Evolutionary conservation across 2,113 vertebrate genomes (phyloP).

Genomic region (Sinocyclocheilus anophthalmus): DNA sequence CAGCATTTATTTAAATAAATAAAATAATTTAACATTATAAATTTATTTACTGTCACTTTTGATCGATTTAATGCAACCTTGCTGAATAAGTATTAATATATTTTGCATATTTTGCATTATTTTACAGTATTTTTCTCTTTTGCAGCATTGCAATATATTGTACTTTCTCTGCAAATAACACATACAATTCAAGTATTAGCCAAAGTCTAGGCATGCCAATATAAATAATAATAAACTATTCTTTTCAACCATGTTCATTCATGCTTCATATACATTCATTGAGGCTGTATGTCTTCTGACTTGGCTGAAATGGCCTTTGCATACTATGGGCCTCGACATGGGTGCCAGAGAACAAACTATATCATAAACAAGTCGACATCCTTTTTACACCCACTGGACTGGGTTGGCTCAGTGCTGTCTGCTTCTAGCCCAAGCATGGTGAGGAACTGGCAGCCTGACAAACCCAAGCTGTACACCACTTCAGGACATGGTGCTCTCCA

Average conservation of each 20-base stretch:
- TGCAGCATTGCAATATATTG: background rate
- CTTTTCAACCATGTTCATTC: conserved; percentile 7
- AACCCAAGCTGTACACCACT: conserved; percentile 49
- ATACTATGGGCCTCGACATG: background rate
- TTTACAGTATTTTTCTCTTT: background rate
- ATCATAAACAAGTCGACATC: conserved; percentile 36
- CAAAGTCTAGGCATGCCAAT: background rate
- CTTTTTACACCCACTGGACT: conserved; percentile 44
- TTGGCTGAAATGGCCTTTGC: conserved; percentile 16
- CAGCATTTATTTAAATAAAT: background rate
- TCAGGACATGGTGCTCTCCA: conserved; percentile 47
- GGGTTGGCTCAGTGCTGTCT: conserved; percentile 38
- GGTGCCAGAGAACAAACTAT: conserved; percentile 28
- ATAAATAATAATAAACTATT: conserved; percentile 14
- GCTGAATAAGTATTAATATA: background rate
- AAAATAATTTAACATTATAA: background rate
- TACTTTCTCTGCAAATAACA: background rate
- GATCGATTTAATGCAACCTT: background rate
- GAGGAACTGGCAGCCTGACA: conserved; percentile 48
- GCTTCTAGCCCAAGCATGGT: conserved; percentile 40
- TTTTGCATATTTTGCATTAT: background rate
- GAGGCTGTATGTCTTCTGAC: background rate
- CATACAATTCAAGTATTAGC: background rate
- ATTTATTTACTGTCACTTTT: background rate
- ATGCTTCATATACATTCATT: conserved; percentile 25